phyloP scores from a whole-genome alignment of 2,113 vertebrate species.

The Corvus moneduloides region DNA sequence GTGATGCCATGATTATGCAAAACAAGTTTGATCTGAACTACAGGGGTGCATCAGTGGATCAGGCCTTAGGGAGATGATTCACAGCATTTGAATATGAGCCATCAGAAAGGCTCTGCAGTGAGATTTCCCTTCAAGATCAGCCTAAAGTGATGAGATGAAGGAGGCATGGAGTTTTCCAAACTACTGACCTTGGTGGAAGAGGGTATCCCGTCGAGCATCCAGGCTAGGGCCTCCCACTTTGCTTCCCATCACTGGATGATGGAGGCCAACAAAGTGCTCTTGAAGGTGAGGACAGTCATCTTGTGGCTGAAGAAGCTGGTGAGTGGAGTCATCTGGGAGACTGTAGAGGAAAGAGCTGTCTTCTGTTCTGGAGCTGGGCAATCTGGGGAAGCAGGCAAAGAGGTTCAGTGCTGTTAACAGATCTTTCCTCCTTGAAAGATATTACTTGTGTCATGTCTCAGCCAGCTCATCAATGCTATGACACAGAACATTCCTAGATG shows the following conservation, averaged over 20 bases:
- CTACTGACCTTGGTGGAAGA: slow-evolving; percentile 71
- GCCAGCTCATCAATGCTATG: neutral
- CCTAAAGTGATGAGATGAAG: neutral
- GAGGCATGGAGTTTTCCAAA: neutral
- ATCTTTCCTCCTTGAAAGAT: neutral
- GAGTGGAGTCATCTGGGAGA: slow-evolving; percentile 76
- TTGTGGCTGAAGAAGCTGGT: slow-evolving; percentile 74
- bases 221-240: slow-evolving; percentile 15
- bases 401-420: neutral
- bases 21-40: neutral
- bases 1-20: neutral
- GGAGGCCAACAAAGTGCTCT: slow-evolving; percentile 56
- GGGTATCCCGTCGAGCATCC: slow-evolving; percentile 51
- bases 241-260: slow-evolving; percentile 49
- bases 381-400: neutral
- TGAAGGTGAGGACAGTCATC: slow-evolving; percentile 61
- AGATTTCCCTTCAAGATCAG: neutral
- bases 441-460: neutral
- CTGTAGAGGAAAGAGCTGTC: slow-evolving; percentile 76
- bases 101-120: neutral
- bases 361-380: slow-evolving; percentile 50
- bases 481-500: neutral
- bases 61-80: neutral
- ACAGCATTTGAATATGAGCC: neutral
- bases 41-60: neutral